Evolutionary conservation across 1,140 invertebrate species (phyloP), one percentile per base, ranked within the genome.

Genomic region (Drosophila murphyi): DNA sequence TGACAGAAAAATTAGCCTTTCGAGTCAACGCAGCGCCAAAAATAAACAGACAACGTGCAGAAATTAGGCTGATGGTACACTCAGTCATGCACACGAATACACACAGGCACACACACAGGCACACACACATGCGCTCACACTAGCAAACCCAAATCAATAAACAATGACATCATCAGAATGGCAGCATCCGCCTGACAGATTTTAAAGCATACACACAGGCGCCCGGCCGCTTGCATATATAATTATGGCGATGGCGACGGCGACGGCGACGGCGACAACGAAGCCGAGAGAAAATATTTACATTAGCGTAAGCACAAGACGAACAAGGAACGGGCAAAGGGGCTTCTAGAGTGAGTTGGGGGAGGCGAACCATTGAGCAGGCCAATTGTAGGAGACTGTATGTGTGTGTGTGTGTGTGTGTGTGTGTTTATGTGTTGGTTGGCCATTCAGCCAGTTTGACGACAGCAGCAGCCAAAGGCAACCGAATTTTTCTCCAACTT

Each of bases 401-500:
- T 64, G 61, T 72, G 28, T 72, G 51, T 63, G 57, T 41, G 50
- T 48, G 69, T 59, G 51, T 52, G 20, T 64, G 34, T 59, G 39
- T 63, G 45, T 43, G 61, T 79, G 67, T 80, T 20, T 20, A 67
- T 45, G 67, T 82, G 69, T 67, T 76, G 72, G 64, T 71, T 68
- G 67, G 80, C 60, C 83, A 88, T 88, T 86, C 83, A 88, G 83
- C 83, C 85, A 89, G 83, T 88, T 88, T 89, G 83, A 89, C 85
- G 83, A 89, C 85, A 88, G 79, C 83, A 70, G 57, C 64, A 69
- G 72, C 78, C 47, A 60, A 77, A 77, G 39, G 32, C 57, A 47
- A 70, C 56, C 48, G 55, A 56, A 62, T 70, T 62, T 60, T 60
- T 59, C 55, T 71, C 63, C 68, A 61, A 35, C 47, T 61, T 55